A percentile compares a stretch with the other conserved stretches of the same genome.
phyloP scores from a whole-genome alignment of 2,888 invertebrate genomes.

The Erpobdella octoculata region DNA sequence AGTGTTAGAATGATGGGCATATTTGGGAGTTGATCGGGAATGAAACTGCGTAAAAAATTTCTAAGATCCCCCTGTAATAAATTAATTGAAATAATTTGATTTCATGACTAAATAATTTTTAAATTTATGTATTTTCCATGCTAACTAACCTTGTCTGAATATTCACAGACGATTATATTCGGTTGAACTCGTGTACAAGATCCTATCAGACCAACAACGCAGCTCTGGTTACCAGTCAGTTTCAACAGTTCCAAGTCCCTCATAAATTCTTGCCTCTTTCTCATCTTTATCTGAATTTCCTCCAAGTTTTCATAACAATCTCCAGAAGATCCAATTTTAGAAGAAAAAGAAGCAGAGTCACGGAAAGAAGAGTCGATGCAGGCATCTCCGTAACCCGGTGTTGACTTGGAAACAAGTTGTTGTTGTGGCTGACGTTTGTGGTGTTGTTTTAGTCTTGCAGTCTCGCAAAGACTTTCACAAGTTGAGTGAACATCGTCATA shows the following conservation, averaged over 20 bases:
- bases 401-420: not conserved
- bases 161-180: not conserved
- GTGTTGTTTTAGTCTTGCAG: not conserved
- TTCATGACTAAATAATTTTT: not conserved
- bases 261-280: not conserved
- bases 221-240: not conserved
- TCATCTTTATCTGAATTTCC: not conserved
- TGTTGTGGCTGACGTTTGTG: not conserved
- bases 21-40: conserved; percentile 7
- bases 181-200: not conserved
- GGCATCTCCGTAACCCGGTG: too few species aligned
- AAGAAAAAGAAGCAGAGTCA: too few species aligned
- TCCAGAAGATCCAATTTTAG: too few species aligned
- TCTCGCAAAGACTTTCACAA: too few species aligned
- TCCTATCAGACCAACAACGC: not conserved
- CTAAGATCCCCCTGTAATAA: conserved; percentile 4
- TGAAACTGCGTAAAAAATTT: not conserved
- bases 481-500: conserved; percentile 7
- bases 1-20: conserved; percentile 10
- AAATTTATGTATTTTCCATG: not conserved
- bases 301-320: not conserved
- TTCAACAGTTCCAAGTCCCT: not conserved
- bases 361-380: too few species aligned
- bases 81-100: not conserved
- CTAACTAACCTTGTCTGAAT: not conserved